phyloP scores from a whole-genome alignment of 2,888 invertebrate species.

The Caenorhabditis sulstoni region DNA sequence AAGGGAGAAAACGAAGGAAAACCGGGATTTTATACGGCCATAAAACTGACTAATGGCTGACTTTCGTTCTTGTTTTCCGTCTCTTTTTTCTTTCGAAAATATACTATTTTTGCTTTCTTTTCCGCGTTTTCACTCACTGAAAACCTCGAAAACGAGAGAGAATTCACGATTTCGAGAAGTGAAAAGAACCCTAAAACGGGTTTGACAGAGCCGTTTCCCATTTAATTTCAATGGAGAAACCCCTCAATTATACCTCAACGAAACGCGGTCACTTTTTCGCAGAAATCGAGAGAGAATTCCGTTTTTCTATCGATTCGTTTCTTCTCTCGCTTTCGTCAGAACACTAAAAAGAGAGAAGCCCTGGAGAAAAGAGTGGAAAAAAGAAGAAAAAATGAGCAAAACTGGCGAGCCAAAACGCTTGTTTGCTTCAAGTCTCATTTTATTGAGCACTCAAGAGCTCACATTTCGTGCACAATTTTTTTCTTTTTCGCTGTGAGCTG shows the following conservation, averaged over 20 bases:
- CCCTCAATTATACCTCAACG: slow-evolving; percentile 10
- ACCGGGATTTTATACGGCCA: slow-evolving; percentile 40
- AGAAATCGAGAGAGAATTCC: background rate
- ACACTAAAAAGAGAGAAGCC: slow-evolving; percentile 27
- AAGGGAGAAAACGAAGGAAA: background rate
- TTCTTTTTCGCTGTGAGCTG: slow-evolving; percentile 26
- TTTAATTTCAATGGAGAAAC: slow-evolving; percentile 1
- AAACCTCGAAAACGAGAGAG: background rate
- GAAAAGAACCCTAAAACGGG: background rate
- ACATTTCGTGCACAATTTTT: slow-evolving; percentile 59
- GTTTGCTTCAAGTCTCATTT: slow-evolving; percentile 60
- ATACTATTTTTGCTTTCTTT: background rate
- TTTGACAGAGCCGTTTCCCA: background rate
- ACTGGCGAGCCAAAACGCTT: slow-evolving; percentile 59
- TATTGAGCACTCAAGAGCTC: slow-evolving; percentile 60
- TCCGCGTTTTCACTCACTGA: too few species aligned
- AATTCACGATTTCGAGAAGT: background rate
- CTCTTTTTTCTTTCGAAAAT: slow-evolving; percentile 1
- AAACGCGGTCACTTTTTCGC: too few species aligned
- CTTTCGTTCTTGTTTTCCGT: slow-evolving; percentile 29
- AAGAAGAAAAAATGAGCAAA: slow-evolving; percentile 57
- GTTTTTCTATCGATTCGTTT: background rate
- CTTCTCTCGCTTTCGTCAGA: background rate
- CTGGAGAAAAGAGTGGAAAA: slow-evolving; percentile 52
- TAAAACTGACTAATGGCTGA: slow-evolving; percentile 38